phyloP scores from a whole-genome alignment of 2,888 invertebrate species.

The Brenthis ino region DNA sequence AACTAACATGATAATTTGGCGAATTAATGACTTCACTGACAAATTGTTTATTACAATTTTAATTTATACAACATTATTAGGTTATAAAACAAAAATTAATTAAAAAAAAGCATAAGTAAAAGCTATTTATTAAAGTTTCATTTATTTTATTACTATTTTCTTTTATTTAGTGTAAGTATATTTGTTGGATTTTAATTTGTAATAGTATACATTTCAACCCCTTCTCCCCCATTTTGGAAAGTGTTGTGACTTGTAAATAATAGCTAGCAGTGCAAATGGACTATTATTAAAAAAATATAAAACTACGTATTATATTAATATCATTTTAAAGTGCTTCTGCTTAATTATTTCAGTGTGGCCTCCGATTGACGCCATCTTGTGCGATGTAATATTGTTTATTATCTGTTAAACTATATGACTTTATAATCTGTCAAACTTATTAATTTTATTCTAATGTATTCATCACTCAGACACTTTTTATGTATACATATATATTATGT shows the following conservation, averaged over 20 bases:
- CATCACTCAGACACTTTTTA: background rate
- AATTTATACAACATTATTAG: too few relatives aligned
- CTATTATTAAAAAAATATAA: slow-evolving; percentile 26
- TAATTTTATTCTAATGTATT: background rate
- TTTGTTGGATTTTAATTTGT: too few relatives aligned
- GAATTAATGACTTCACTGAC: too few relatives aligned
- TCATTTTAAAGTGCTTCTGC: slow-evolving; percentile 29
- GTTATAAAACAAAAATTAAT: too few relatives aligned
- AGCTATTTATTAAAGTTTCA: too few relatives aligned
- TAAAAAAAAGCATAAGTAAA: too few relatives aligned
- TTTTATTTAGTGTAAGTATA: too few relatives aligned
- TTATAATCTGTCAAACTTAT: slow-evolving; percentile 1
- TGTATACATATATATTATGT: background rate
- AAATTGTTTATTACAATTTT: too few relatives aligned
- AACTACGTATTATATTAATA: slow-evolving; percentile 20
- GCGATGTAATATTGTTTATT: background rate
- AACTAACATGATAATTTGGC: too few relatives aligned
- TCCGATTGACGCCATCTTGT: slow-evolving; percentile 23
- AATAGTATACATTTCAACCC: background rate
- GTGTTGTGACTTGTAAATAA: slow-evolving; percentile 25
- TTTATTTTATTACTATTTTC: too few relatives aligned
- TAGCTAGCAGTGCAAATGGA: slow-evolving; percentile 33
- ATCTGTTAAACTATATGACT: background rate
- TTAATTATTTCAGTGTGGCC: slow-evolving; percentile 22
- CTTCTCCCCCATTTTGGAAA: slow-evolving; percentile 7